Conservation (phyloP, 2,888 invertebrate genomes). For the Caenorhabditis doughertyi region DNA sequence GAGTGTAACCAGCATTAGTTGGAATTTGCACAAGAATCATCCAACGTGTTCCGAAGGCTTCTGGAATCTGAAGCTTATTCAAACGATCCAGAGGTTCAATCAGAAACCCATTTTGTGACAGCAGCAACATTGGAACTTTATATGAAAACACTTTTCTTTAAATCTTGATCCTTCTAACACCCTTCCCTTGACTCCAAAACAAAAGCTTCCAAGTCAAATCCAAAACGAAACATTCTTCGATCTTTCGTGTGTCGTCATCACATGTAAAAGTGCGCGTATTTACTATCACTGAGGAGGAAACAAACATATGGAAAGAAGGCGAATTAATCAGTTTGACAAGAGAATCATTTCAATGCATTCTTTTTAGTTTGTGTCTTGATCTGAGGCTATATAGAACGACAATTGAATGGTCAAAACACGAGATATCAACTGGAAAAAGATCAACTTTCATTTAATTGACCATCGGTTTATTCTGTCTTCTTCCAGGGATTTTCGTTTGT, state of each 20-base stretch:
- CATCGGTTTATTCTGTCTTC: background rate
- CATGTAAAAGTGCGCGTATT: conserved; percentile 8
- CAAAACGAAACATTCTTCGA: background rate
- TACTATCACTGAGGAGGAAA: background rate
- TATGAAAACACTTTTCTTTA: no score
- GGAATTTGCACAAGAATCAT: no score
- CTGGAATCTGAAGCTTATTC: no score
- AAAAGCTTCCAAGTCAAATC: background rate
- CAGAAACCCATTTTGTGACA: no score
- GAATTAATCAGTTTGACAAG: conserved; percentile 50
- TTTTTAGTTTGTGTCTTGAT: conserved; percentile 58
- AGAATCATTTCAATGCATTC: conserved; percentile 10
- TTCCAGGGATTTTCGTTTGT: background rate
- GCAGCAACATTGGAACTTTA: no score
- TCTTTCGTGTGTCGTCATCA: background rate
- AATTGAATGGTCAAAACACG: conserved; percentile 19
- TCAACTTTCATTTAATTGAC: background rate
- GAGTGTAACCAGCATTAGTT: no score
- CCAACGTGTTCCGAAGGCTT: no score
- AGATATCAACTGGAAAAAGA: background rate
- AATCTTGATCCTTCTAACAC: background rate
- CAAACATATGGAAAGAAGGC: background rate
- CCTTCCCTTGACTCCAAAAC: background rate
- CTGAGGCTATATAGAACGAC: background rate
- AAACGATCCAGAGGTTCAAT: no score